phyloP scores from a whole-genome alignment of 2,113 vertebrate genomes.

The Athene noctua region DNA sequence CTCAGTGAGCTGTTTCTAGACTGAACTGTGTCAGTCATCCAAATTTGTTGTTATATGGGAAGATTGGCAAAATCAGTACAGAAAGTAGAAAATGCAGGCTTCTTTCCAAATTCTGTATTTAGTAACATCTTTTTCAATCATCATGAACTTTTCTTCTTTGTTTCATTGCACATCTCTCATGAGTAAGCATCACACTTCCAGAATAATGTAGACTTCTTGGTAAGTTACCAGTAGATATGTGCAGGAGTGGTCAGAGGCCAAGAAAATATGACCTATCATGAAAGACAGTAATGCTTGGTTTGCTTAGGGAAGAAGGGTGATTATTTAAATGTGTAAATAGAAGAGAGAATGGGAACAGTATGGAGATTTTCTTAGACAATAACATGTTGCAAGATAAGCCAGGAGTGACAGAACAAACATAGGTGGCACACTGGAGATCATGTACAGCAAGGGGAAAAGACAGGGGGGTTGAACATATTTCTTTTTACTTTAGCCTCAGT shows the following conservation, averaged over 20 bases:
- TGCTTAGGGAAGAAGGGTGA: background rate
- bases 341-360: background rate
- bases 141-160: background rate
- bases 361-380: background rate
- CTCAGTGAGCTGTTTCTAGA: background rate
- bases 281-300: background rate
- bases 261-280: background rate
- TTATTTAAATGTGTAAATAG: background rate
- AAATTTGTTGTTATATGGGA: background rate
- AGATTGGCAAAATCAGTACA: background rate
- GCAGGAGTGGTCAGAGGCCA: background rate
- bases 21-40: background rate
- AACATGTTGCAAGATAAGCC: background rate
- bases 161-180: background rate
- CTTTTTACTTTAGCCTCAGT: conserved; percentile 79
- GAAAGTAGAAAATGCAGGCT: background rate
- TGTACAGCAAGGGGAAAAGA: background rate
- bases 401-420: background rate
- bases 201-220: background rate
- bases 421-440: background rate
- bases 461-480: background rate
- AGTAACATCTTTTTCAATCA: background rate
- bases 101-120: background rate
- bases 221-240: background rate
- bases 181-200: background rate